Evolutionary conservation across 2,797 vertebrate genomes (phyloP), one percentile per base, ranked within the genome.

Genomic region (Tolypeutes matacus): DNA sequence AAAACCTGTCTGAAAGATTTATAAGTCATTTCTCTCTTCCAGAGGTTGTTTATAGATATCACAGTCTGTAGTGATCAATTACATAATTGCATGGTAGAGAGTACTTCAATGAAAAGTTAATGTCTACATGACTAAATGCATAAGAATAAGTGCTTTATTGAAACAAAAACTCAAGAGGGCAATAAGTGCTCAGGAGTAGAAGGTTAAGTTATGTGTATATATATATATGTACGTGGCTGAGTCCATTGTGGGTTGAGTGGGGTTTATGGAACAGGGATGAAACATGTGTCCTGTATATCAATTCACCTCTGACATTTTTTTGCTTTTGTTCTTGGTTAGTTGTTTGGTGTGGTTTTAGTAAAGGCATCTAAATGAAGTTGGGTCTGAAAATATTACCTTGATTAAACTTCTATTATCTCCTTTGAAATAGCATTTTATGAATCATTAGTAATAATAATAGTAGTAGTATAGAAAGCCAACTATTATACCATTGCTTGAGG

Each of bases 1-100:
- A 89, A 96, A 97, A 95, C 42, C 7, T 97, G 84, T 60, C 92
- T 96, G 17, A 64, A 84, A 95, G 56, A 94, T 83, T 67, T 91
- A 67, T 81, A 83, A 78, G 67, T 56, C 83, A 92, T 78, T 97
- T 96, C 78, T 80, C 49, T 82, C 77, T 69, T 86, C 8, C 94
- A 91, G 89, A 67, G 82, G 13, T 94, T 97, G 18, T 46, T 96
- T 83, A 39, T 85, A 36, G 49, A 89, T 84, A 81, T 89, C 67
- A 78, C 21, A 46, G 11, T 89, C 31, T 80, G n/a, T 46, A 51
- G 0, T 92, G 84, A 60, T 86, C 67, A n/a, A 42, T 93, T 94
- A 65, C n/a, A 25, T 93, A 85, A 87, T 87, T 91, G 53, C 65
- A 39, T 77, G 51, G 92, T 87, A 69, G 60, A 23, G 81, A 6